These are phyloP conservation scores for Rhopalosiphum padi DNA, from an alignment of 1,140 invertebrate genomes.

Conservation along the genomic window DNA sequence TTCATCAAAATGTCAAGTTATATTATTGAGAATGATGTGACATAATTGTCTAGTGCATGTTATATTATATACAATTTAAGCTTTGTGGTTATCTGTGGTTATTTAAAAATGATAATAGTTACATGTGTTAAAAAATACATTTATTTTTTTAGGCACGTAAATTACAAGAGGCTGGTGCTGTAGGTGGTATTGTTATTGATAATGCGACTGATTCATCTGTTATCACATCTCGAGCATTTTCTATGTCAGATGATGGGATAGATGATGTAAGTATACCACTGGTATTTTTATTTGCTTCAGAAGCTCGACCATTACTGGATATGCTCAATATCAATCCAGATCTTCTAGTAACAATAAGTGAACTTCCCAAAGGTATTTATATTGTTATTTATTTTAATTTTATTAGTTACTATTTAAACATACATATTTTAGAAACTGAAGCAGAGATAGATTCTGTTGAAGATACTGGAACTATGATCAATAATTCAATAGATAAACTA, in stretches of 20 bases:
- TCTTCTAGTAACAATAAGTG: conserved; percentile 66
- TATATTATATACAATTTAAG: neutral
- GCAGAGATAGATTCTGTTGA: conserved; percentile 43
- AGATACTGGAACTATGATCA: conserved; percentile 47
- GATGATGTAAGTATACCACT: conserved; percentile 89
- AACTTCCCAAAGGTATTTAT: conserved; percentile 59
- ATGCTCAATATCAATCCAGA: conserved; percentile 66
- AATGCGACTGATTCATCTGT: conserved; percentile 79
- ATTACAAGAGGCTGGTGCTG: conserved; percentile 83
- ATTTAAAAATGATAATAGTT: neutral
- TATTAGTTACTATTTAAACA: neutral
- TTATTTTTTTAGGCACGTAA: conserved; percentile 70
- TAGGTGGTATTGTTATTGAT: conserved; percentile 88
- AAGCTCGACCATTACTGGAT: conserved; percentile 74
- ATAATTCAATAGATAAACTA: conserved; percentile 51
- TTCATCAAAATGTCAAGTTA: neutral
- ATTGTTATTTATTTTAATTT: neutral
- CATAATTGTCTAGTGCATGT: neutral
- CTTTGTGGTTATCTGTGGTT: neutral
- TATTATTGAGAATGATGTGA: too few species aligned
- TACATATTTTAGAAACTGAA: conserved; percentile 47
- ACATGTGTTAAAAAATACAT: neutral
- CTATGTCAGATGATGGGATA: conserved; percentile 93
- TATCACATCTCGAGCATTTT: conserved; percentile 80
- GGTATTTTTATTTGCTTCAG: conserved; percentile 87